A percentile compares a stretch with the other conserved stretches of the same genome.
These are phyloP conservation scores for Deilephila porcellus DNA, from an alignment of 2,888 invertebrate species.

Conservation along the genomic window DNA sequence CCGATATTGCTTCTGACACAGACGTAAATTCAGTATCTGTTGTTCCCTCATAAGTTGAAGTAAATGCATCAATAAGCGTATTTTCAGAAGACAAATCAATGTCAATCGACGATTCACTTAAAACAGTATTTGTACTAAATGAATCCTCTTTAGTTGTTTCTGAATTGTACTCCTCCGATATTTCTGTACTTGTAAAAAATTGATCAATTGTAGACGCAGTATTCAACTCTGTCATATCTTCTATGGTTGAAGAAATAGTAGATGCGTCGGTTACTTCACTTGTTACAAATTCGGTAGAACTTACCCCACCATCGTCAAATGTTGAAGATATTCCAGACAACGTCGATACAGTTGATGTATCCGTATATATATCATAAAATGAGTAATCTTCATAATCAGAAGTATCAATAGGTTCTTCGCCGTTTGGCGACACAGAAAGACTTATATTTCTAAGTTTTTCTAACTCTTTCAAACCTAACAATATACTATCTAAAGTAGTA, in stretches of 20 bases:
- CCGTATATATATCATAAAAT: conserved; percentile 44
- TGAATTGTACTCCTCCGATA: conserved; percentile 32
- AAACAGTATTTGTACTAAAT: conserved; percentile 16
- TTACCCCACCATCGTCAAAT: conserved; percentile 26
- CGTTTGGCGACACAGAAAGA: neutral
- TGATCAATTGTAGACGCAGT: conserved; percentile 36
- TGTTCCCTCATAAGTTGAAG: neutral
- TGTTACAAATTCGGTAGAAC: conserved; percentile 28
- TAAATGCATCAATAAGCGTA: neutral
- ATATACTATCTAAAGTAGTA: conserved; percentile 6
- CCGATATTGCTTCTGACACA: neutral
- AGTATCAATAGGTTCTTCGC: conserved; percentile 28
- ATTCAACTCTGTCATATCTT: conserved; percentile 28
- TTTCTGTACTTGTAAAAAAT: conserved; percentile 34
- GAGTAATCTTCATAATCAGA: conserved; percentile 47
- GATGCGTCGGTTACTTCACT: neutral
- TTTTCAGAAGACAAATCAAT: neutral
- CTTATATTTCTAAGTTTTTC: conserved; percentile 2
- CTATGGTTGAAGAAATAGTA: conserved; percentile 17
- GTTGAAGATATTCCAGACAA: neutral
- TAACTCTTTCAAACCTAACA: conserved; percentile 17
- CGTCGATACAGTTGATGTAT: conserved; percentile 2
- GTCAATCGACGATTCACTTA: neutral
- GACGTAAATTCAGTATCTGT: neutral
- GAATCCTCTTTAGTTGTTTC: conserved; percentile 31